Conservation (phyloP, 1,140 invertebrate species). For the Drosophila nikananu region DNA sequence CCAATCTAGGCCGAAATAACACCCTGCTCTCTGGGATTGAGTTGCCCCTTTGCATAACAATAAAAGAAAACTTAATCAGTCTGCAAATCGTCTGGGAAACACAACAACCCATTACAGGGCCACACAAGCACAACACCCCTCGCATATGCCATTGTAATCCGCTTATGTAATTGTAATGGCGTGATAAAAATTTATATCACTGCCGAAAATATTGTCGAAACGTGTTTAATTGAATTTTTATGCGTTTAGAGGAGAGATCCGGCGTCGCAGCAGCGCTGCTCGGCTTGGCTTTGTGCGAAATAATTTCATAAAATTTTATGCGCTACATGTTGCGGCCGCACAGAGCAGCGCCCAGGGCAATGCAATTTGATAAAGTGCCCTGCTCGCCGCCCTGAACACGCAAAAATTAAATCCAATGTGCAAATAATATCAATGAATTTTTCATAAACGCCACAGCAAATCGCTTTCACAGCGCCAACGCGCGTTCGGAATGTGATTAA, state of each 20-base stretch:
- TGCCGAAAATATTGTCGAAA: constrained; percentile 78
- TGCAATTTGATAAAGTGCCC: constrained; percentile 64
- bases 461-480: constrained; percentile 33
- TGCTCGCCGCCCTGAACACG: not conserved
- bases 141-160: constrained; percentile 60
- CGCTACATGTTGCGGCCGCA: constrained; percentile 42
- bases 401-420: constrained; percentile 48
- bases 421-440: constrained; percentile 62
- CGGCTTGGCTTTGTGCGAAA: constrained; percentile 30
- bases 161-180: constrained; percentile 81
- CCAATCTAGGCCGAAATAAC: constrained; percentile 5
- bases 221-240: constrained; percentile 84
- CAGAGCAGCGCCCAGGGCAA: not conserved
- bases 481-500: constrained; percentile 31
- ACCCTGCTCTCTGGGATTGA: constrained; percentile 12
- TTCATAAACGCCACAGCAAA: constrained; percentile 57
- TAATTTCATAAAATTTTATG: constrained; percentile 80
- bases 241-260: constrained; percentile 53
- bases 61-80: constrained; percentile 80
- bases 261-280: not conserved
- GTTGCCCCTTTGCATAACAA: constrained; percentile 63
- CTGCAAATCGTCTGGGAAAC: constrained; percentile 67
- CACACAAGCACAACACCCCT: constrained; percentile 4
- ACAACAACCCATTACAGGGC: constrained; percentile 1
- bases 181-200: constrained; percentile 81